These are phyloP conservation scores for Drosophila meridionalis DNA, from an alignment of 2,888 invertebrate genomes.

Conservation along the genomic window DNA sequence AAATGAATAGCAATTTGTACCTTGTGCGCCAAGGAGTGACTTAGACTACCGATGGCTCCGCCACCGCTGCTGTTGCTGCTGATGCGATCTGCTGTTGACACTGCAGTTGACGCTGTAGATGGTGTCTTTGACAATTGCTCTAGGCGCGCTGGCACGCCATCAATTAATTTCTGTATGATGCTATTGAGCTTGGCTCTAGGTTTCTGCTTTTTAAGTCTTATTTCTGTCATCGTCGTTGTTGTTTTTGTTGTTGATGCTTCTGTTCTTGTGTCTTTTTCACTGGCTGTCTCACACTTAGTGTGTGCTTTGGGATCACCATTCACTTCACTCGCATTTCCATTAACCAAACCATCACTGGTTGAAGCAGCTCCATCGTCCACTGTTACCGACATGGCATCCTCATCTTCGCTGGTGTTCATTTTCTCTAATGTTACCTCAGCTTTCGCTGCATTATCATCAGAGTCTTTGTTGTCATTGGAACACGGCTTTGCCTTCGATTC, in stretches of 20 bases:
- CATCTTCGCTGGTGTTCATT: constrained; percentile 81
- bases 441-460: constrained; percentile 25
- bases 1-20: constrained; percentile 31
- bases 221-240: constrained; percentile 59
- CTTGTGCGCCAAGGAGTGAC: constrained; percentile 70
- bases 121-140: constrained; percentile 79
- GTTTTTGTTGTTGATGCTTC: constrained; percentile 27
- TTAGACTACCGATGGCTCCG: constrained; percentile 64
- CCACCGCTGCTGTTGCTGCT: constrained; percentile 57
- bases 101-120: constrained; percentile 36
- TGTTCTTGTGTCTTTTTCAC: constrained; percentile 14
- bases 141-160: constrained; percentile 81
- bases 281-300: constrained; percentile 41
- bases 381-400: constrained; percentile 54
- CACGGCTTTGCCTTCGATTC: constrained; percentile 24
- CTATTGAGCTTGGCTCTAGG: constrained; percentile 83
- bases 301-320: constrained; percentile 50
- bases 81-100: constrained; percentile 48
- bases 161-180: constrained; percentile 84
- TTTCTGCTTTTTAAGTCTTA: constrained; percentile 83
- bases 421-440: constrained; percentile 63
- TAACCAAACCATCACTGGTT: constrained; percentile 24
- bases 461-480: constrained; percentile 30
- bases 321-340: constrained; percentile 50
- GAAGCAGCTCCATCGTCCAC: constrained; percentile 42